Conservation (phyloP, 2,888 invertebrate species). For the Calameuta pallipes region DNA sequence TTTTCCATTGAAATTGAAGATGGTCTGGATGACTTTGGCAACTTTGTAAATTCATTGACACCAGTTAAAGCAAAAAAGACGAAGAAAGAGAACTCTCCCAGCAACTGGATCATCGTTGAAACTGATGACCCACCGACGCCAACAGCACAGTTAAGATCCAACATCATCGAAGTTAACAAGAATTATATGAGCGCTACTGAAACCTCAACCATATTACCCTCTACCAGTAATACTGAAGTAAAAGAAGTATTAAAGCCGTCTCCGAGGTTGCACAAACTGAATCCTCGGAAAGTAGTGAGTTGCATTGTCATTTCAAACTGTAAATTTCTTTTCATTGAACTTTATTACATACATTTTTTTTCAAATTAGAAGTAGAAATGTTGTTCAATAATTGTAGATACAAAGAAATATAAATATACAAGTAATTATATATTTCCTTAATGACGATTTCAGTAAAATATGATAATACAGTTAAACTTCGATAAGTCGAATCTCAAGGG, state of each 20-base stretch:
- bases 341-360: too few relatives aligned
- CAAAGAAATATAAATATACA: not conserved
- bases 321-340: too few relatives aligned
- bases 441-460: not conserved
- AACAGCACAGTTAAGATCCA: conserved; percentile 11
- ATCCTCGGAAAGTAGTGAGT: not conserved
- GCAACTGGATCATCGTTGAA: conserved; percentile 23
- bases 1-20: conserved; percentile 13
- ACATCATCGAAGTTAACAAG: not conserved
- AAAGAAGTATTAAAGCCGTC: not conserved
- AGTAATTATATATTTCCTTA: not conserved
- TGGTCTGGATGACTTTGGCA: conserved; percentile 21
- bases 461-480: not conserved
- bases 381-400: not conserved
- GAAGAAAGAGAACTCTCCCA: conserved; percentile 9
- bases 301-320: not conserved
- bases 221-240: not conserved
- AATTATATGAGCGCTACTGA: not conserved
- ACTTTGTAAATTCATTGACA: conserved; percentile 10
- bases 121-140: conserved; percentile 20
- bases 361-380: too few relatives aligned
- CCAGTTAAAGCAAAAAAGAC: conserved; percentile 12
- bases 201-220: not conserved
- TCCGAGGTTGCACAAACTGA: not conserved
- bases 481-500: too few relatives aligned